Base-by-base conservation (phyloP, 2,888 invertebrate species). In the Galeopsomyia nigrocyanea region DNA sequence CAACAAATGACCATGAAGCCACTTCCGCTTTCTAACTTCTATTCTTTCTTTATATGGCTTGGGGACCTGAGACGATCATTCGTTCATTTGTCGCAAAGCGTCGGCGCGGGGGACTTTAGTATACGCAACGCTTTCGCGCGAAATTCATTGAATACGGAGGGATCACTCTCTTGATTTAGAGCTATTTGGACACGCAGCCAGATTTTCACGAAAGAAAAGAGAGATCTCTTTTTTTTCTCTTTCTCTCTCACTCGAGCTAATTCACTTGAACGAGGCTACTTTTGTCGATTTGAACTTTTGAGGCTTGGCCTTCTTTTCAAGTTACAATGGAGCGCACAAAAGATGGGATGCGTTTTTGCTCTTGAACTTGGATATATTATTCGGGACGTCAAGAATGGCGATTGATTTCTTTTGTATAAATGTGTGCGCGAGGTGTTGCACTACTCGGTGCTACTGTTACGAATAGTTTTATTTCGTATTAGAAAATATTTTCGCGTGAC, bases 11-110 rank as follows among this genome's bases (percentile, higher is more conserved):
- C 13, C 10, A 3, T 39, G 50, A 63, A 31, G 26, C 49, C 62
- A 57, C 55, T 61, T 63, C 56, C 47, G 56, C 50, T 17, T 51
- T 46, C 17, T 26, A 26, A 22, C 26, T 39, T 26, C 17, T 51
- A 10, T 39, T 39, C 16, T 39, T 17, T 9, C 19, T n/a, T 10
- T 46, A 31, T 3, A 22, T 55, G 31, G 5, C 13, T 3, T 10
- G 39, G 39, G 13, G 13, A 39, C 39, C 39, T 39, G 13, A 7
- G 39, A 39, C 64, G 63, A 68, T 68, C 65, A 68, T 68, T 64
- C 60, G 31, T 65, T 68, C 58, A 61, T 68, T 68, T 73, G 68
- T 72, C 16, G 21, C 14, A 3, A 68, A 49, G 60, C 46, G 26
- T 21, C 13, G 26, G 39, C 39, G n/a, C n/a, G n/a, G n/a, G n/a